Evolutionary conservation across 2,797 vertebrate genomes (phyloP).

Genomic region (Mormyrus hasselquistii): DNA sequence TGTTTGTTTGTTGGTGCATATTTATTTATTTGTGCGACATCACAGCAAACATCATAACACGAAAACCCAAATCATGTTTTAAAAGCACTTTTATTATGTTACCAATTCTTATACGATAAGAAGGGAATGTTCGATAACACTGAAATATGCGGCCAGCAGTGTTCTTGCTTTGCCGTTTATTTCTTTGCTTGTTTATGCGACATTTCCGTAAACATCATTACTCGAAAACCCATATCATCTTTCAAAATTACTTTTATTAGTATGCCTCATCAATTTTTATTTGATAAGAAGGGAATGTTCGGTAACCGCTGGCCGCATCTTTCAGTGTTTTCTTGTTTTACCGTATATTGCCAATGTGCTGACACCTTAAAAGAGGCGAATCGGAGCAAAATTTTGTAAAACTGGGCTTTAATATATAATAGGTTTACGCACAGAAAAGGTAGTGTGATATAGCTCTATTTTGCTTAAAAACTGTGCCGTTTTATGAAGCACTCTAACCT

Average conservation of each 20-base stretch:
- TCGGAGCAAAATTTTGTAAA: constrained; percentile 7
- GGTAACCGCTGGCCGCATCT: constrained; percentile 29
- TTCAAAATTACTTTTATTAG: constrained; percentile 31
- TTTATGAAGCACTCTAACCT: constrained; percentile 67
- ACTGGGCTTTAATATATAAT: neutral
- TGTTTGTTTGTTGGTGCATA: constrained; percentile 21
- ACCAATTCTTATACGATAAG: constrained; percentile 37
- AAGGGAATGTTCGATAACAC: constrained; percentile 43
- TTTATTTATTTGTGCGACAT: constrained; percentile 46
- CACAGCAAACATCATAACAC: constrained; percentile 82
- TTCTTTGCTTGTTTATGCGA: constrained; percentile 40
- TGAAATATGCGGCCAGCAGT: constrained; percentile 21
- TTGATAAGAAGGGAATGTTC: constrained; percentile 37
- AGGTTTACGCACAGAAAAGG: neutral
- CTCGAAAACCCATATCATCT: constrained; percentile 69
- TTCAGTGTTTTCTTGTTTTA: neutral
- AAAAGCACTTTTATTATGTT: constrained; percentile 37
- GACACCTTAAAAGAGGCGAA: constrained; percentile 36
- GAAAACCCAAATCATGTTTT: constrained; percentile 60
- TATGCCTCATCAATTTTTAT: constrained; percentile 36
- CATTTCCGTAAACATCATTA: constrained; percentile 81
- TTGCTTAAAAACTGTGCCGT: constrained; percentile 12
- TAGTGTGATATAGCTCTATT: neutral
- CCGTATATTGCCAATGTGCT: neutral
- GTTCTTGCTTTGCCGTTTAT: neutral